Conservation (phyloP, 2,888 invertebrate species). For the Carabus problematicus region DNA sequence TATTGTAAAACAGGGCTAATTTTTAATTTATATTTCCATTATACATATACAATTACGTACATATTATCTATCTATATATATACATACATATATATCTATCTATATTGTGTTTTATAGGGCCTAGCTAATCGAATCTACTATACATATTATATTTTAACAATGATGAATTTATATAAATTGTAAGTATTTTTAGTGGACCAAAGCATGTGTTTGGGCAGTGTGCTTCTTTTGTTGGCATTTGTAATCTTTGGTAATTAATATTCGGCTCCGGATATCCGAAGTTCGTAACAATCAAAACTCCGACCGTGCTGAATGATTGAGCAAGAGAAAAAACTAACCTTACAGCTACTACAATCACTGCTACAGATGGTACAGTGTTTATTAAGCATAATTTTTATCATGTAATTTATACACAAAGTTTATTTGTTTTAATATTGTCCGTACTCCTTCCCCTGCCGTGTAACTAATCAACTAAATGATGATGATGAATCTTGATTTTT, state of each 20-base stretch:
- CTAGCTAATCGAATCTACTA: constrained; percentile 8
- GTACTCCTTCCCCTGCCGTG: constrained; percentile 40
- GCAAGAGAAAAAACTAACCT: not conserved
- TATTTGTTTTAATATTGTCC: constrained; percentile 11
- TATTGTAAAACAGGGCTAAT: constrained; percentile 41
- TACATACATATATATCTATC: constrained; percentile 9
- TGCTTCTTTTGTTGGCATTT: constrained; percentile 36
- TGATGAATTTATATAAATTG: constrained; percentile 39
- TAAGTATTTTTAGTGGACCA: constrained; percentile 43
- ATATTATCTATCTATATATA: too few relatives aligned
- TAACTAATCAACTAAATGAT: constrained; percentile 28
- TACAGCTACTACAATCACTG: too few relatives aligned
- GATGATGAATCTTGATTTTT: constrained; percentile 23
- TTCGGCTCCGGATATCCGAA: too few relatives aligned
- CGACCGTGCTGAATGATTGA: too few relatives aligned
- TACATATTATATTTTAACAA: constrained; percentile 40
- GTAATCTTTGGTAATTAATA: not conserved
- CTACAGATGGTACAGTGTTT: constrained; percentile 17
- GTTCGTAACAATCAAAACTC: too few relatives aligned
- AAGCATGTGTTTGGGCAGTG: constrained; percentile 39
- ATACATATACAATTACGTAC: not conserved
- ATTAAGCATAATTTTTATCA: constrained; percentile 23
- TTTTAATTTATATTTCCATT: constrained; percentile 39
- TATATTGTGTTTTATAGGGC: constrained; percentile 36
- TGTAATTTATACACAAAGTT: constrained; percentile 30